Conservation (phyloP, 2,888 invertebrate genomes). For the Tortrix viridana region DNA sequence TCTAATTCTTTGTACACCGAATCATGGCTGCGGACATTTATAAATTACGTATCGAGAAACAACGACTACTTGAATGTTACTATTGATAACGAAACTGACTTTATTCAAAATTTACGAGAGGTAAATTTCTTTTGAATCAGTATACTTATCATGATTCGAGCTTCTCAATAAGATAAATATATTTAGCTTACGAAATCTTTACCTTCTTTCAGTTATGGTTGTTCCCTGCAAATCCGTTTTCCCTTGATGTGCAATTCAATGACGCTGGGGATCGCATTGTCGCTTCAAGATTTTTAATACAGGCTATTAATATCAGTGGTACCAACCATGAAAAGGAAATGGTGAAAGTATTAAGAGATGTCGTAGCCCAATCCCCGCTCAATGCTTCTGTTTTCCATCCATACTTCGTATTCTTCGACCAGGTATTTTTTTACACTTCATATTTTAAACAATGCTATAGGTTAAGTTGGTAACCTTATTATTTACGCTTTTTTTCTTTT, state of each 20-base stretch:
- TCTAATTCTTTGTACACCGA: constrained; percentile 92
- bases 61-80: constrained; percentile 90
- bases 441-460: too few species aligned
- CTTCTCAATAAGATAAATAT: too few species aligned
- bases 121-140: constrained; percentile 60
- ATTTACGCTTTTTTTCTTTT: constrained; percentile 56
- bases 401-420: constrained; percentile 97
- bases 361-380: constrained; percentile 90
- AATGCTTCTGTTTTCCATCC: constrained; percentile 97
- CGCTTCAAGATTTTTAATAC: constrained; percentile 93
- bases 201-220: constrained; percentile 87
- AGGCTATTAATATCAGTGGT: constrained; percentile 94
- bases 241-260: constrained; percentile 93
- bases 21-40: constrained; percentile 94
- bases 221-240: constrained; percentile 90
- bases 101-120: constrained; percentile 90
- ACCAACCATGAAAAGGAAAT: constrained; percentile 96
- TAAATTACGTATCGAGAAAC: constrained; percentile 90
- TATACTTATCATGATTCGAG: background rate
- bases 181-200: background rate
- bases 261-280: constrained; percentile 89
- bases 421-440: constrained; percentile 68
- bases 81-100: constrained; percentile 88
- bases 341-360: constrained; percentile 91
- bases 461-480: too few species aligned